Base-by-base conservation (phyloP, 64 coral and sea anemone species). In the Montipora cactus region DNA sequence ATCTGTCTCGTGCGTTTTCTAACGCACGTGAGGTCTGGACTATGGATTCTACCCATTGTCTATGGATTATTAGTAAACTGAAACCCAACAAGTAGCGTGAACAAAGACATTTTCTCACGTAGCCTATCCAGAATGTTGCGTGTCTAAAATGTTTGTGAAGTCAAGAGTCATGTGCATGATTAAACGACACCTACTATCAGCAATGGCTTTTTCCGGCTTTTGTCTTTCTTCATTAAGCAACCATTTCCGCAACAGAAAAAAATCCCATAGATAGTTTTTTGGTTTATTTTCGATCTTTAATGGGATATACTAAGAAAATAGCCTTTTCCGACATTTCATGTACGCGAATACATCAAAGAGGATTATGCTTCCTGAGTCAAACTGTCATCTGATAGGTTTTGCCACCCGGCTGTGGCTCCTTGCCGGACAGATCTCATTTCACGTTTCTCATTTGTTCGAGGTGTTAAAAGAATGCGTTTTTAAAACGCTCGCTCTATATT, bases 61-160 rank as follows among this genome's bases (percentile, higher is more conserved):
- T 64, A 5, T 5, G 68, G 68, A 71, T 71, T 71, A 71, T 4
- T 21, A 5, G 68, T 71, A 71, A 22, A 71, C 8, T 77, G 13
- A 77, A 77, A 18, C 7, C 45, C n/a, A 21, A 81, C 47, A 59
- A 12, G 49, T 7, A 11, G 55, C 10, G 66, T 72, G 62, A 49
- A 49, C 28, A 7, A 15, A 0, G 2, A n/a, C 55, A 82, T 82
- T 82, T 45, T 82, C 58, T 82, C 80, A 82, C 80, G 82, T 71
- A 50, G 62, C 49, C 5, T 20, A 49, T 64, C n/a, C 47, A 8
- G n/a, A 3, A 4, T 71, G 76, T 50, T 47, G 76, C 76, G 76
- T 71, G 46, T 51, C 16, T 48, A 12, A 49, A 10, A 78, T 78
- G 76, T 46, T 46, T 49, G 5, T 10, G 74, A 5, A 44, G 73